These are phyloP conservation scores for Hoplias malabaricus DNA, from an alignment of 2,113 vertebrate genomes.

Conservation along the genomic window DNA sequence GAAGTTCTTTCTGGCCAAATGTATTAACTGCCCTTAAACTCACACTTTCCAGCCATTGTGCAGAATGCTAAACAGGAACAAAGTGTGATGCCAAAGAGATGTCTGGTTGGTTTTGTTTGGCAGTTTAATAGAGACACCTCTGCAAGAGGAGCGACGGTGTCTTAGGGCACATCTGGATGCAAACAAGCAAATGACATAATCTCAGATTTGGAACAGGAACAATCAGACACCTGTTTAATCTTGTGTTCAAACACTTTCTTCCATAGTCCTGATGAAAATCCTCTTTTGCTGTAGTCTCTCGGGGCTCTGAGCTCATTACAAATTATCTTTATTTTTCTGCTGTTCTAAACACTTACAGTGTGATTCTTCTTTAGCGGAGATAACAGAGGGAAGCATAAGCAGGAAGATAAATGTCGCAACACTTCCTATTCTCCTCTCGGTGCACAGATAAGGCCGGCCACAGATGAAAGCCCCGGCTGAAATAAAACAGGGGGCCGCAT, in stretches of 20 bases:
- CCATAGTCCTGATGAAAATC: background rate
- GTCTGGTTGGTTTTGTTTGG: background rate
- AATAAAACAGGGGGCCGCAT: conserved; percentile 63
- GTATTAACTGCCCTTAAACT: background rate
- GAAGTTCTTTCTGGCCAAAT: background rate
- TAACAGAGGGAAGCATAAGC: conserved; percentile 50
- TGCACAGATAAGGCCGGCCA: conserved; percentile 62
- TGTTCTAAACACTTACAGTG: conserved; percentile 54
- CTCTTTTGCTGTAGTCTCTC: background rate
- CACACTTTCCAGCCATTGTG: conserved; percentile 21
- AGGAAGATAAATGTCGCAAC: conserved; percentile 67
- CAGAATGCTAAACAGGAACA: background rate
- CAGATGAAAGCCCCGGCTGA: conserved; percentile 69
- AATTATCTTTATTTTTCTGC: conserved; percentile 55
- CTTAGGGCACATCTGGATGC: background rate
- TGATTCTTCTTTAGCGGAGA: conserved; percentile 51
- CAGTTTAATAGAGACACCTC: background rate
- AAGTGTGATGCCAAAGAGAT: conserved; percentile 20
- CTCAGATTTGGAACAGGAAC: background rate
- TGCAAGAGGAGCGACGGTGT: background rate
- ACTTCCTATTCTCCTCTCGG: conserved; percentile 51
- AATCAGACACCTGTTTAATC: conserved; percentile 12
- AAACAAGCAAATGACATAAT: conserved; percentile 24
- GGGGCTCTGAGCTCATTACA: conserved; percentile 40
- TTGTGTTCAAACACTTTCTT: conserved; percentile 18